These are phyloP conservation scores for Micrastur ruficollis DNA, from an alignment of 2,797 vertebrate species.

Conservation along the genomic window DNA sequence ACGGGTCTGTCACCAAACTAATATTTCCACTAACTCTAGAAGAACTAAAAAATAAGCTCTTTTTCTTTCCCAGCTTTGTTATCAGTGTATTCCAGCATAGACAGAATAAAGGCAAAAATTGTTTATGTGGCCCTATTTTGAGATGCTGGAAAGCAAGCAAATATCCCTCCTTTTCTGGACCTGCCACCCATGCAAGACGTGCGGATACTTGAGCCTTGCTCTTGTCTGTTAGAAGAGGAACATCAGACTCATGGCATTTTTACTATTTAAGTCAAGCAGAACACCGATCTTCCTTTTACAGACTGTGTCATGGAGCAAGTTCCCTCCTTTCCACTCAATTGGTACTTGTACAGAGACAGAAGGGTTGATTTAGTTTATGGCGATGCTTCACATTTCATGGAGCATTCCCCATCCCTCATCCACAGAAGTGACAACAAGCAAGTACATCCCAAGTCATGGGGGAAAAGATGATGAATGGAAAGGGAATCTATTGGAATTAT, in stretches of 20 bases:
- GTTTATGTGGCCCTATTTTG: background rate
- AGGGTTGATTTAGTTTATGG: slow-evolving; percentile 3
- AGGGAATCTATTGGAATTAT: background rate
- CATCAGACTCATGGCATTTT: background rate
- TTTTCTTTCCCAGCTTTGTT: background rate
- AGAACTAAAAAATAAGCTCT: background rate
- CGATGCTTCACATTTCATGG: background rate
- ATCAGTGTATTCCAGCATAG: background rate
- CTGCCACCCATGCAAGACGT: background rate
- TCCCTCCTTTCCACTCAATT: background rate
- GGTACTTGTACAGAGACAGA: background rate
- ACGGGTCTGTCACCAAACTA: background rate
- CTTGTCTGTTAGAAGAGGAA: background rate
- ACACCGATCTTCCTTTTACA: background rate
- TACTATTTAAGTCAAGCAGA: background rate
- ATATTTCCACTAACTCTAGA: background rate
- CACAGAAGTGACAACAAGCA: background rate
- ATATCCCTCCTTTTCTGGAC: background rate
- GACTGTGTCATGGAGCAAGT: background rate
- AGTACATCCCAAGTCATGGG: background rate
- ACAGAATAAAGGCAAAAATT: background rate
- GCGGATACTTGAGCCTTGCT: background rate
- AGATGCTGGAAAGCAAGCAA: background rate
- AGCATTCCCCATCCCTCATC: background rate
- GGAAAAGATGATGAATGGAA: background rate